Evolutionary conservation across 2,888 invertebrate genomes (phyloP).

Genomic region (Therioaphis trifolii): DNA sequence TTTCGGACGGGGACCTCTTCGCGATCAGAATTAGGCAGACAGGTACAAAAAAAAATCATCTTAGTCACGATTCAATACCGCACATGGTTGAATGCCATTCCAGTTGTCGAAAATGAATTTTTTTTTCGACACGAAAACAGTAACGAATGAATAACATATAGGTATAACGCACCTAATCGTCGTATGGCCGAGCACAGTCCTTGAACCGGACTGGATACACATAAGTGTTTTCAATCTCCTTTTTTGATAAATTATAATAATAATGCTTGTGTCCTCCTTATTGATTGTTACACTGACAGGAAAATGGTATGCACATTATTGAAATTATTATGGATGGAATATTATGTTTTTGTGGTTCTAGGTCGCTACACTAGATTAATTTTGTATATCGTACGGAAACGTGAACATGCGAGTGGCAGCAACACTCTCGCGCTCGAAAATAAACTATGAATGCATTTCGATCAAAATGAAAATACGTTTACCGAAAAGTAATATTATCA

Average conservation of each 20-base stretch:
- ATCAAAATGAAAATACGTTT: neutral
- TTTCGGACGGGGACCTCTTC: conserved; percentile 25
- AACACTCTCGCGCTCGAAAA: neutral
- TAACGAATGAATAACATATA: neutral
- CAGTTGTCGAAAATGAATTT: conserved; percentile 9
- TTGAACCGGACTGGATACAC: conserved; percentile 21
- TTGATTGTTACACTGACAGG: conserved; percentile 26
- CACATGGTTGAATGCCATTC: conserved; percentile 21
- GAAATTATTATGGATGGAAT: conserved; percentile 1
- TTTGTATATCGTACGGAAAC: conserved; percentile 13
- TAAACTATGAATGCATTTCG: neutral
- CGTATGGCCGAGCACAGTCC: conserved; percentile 19
- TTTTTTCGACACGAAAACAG: conserved; percentile 24
- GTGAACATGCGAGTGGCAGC: neutral
- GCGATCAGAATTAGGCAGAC: neutral
- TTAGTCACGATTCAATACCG: conserved; percentile 54
- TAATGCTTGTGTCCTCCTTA: conserved; percentile 31
- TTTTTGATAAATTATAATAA: conserved; percentile 27
- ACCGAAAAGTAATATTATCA: neutral
- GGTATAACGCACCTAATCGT: neutral
- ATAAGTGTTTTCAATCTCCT: conserved; percentile 4
- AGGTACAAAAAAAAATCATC: neutral
- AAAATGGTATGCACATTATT: conserved; percentile 2
- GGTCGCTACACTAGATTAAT: conserved; percentile 39
- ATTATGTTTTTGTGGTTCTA: conserved; percentile 25